A percentile compares a stretch with the other conserved stretches of the same genome.
These are phyloP conservation scores for Hyaena hyaena DNA, from an alignment of 2,113 vertebrate genomes.

Conservation along the genomic window DNA sequence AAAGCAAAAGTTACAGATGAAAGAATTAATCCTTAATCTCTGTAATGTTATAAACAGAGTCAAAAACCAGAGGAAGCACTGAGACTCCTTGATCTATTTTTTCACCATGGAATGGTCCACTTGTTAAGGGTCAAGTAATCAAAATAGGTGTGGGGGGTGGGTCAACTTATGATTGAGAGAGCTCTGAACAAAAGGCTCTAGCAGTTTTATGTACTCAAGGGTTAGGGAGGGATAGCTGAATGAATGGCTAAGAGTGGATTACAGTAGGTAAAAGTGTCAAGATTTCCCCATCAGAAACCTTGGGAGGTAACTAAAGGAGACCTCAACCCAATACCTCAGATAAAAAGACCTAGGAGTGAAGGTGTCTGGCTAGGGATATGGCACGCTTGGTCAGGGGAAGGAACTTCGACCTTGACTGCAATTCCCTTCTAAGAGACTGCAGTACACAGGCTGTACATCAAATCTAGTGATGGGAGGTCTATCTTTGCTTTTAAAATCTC, in stretches of 20 bases:
- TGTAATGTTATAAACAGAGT: neutral
- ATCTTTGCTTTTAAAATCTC: neutral
- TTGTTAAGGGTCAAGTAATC: neutral
- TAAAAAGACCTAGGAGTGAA: neutral
- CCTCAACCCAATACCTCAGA: neutral
- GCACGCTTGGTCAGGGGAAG: neutral
- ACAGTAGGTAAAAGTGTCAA: neutral
- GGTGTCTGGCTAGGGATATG: too few species aligned
- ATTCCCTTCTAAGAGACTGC: neutral
- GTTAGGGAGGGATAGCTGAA: neutral
- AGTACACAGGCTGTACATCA: neutral
- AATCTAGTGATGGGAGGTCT: neutral
- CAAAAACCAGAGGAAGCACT: neutral
- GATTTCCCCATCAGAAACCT: neutral
- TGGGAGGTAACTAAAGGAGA: neutral
- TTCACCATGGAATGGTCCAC: too few species aligned
- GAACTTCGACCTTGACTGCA: neutral
- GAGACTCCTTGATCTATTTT: neutral
- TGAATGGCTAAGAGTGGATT: neutral
- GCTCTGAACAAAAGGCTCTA: neutral
- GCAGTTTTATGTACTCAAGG: neutral
- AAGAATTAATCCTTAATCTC: neutral
- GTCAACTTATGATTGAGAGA: neutral
- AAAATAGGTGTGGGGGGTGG: neutral
- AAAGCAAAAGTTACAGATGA: neutral